Base-by-base conservation (phyloP, 2,797 vertebrate genomes). In the Cirrhinus molitorella region DNA sequence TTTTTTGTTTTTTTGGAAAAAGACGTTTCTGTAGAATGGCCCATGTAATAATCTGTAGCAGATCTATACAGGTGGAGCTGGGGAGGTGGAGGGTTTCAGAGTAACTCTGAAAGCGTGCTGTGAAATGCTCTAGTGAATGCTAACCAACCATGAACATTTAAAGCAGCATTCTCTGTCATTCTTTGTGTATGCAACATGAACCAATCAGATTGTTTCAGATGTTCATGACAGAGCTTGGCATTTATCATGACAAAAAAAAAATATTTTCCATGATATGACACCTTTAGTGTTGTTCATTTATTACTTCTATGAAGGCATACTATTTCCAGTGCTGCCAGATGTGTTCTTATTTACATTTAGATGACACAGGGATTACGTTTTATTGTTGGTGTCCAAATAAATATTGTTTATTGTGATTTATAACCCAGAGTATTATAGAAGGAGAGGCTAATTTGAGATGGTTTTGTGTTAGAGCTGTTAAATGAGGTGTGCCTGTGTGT, bases 311-410 rank as follows among this genome's bases (percentile, higher is more conserved):
- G 21, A 49, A 43, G 8, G 55, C 59, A 10, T 14, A 37, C 59
- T 63, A 63, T 63, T 8, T 63, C 59, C 25, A 61, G 25, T 21
- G 21, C 45, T 66, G 5, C 28, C 71, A 74, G n/a, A 65, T 82
- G 45, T 53, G 13, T 61, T 40, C 80, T 25, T 74, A 85, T 85
- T 85, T 85, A 76, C 79, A 81, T 81, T 77, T 81, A 85, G 67
- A 85, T 85, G 43, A 51, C 63, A 76, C 16, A 10, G 73, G 59
- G 43, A 31, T 34, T n/a, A 53, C 11, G 14, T 80, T 70, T 40
- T 85, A 67, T 14, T 67, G 70, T 51, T 47, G 9, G 40, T 63
- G 53, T 77, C 40, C 40, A 21, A 12, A 63, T 78, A 63, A 63
- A 47, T 31, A 21, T 45, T 49, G 37, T 76, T 76, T 73, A 23